A percentile compares a stretch with the other conserved stretches of the same genome.
These are phyloP conservation scores for Terrapene triunguis DNA, from an alignment of 2,113 vertebrate species.

Conservation along the genomic window DNA sequence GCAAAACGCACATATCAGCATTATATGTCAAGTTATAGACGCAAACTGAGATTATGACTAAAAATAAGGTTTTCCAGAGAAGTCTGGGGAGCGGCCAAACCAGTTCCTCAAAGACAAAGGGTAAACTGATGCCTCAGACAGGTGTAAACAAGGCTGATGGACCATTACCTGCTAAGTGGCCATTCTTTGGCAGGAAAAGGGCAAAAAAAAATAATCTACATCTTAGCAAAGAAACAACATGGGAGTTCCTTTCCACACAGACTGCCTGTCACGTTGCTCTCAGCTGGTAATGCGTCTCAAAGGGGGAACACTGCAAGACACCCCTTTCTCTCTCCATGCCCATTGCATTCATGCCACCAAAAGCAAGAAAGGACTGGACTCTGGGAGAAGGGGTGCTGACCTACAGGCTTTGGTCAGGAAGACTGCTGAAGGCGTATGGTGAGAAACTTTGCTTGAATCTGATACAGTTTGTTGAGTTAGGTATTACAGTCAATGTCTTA, in stretches of 20 bases:
- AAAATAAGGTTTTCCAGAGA: background rate
- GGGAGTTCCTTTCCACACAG: too few relatives aligned
- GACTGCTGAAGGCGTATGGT: background rate
- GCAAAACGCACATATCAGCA: background rate
- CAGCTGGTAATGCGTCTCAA: background rate
- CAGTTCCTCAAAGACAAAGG: background rate
- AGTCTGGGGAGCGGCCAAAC: background rate
- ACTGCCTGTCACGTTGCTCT: background rate
- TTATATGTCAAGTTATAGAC: background rate
- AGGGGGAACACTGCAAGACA: background rate
- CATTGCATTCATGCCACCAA: background rate
- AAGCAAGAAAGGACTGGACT: background rate
- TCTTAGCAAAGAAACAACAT: background rate
- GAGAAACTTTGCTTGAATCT: background rate
- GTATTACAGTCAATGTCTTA: background rate
- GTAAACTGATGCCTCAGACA: too few relatives aligned
- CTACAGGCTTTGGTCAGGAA: background rate
- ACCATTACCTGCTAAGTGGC: background rate
- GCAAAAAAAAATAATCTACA: background rate
- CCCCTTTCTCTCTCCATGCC: background rate
- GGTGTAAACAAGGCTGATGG: background rate
- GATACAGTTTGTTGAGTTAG: background rate
- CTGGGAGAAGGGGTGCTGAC: background rate
- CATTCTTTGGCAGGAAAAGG: background rate
- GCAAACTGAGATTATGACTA: background rate